Base-by-base conservation (phyloP, 2,797 vertebrate species). In the Amphiprion clarkii region DNA sequence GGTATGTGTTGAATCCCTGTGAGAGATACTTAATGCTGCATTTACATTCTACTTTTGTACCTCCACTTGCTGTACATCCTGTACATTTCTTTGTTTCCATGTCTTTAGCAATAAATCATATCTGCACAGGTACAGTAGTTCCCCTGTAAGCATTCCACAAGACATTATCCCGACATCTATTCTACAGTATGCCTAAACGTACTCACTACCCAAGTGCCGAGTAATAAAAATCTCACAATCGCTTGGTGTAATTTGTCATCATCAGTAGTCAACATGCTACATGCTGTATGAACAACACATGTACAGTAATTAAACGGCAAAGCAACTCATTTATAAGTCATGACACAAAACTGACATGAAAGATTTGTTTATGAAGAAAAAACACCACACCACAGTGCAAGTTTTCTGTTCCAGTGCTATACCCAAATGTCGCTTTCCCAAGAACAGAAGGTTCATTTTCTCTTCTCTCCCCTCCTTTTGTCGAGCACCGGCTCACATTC, bases 11-110 rank as follows among this genome's bases (percentile, higher is more conserved):
- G 51, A 64, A 83, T 71, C 70, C 42, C 71, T 65, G 53, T 12
- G 56, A 77, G 72, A 82, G 60, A 86, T 59, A 61, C 60, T 85
- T 74, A 58, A 76, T 60, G 51, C 40, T 76, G 64, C 58, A 81
- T 85, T 84, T 78, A 79, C 65, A 88, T 74, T 72, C 64, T 83
- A 53, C 62, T 33, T 72, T 51, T 73, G 75, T 42, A 21, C 57
- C 48, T 60, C 3, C 12, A 36, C 21, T 33, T 66, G 52, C 36
- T 66, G n/a, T n/a, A 39, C 48, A 44, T 48, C 4, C 17, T 63
- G 53, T 21, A 40, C 55, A 23, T 65, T 25, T 67, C 12, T 55
- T 14, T 61, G 46, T 49, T 23, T 53, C 19, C 3, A 33, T 49
- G 33, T 46, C 11, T 49, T 52, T 53, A 27, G 19, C 16, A 64